phyloP scores from a whole-genome alignment of 2,888 invertebrate genomes.

The Candidula unifasciata region DNA sequence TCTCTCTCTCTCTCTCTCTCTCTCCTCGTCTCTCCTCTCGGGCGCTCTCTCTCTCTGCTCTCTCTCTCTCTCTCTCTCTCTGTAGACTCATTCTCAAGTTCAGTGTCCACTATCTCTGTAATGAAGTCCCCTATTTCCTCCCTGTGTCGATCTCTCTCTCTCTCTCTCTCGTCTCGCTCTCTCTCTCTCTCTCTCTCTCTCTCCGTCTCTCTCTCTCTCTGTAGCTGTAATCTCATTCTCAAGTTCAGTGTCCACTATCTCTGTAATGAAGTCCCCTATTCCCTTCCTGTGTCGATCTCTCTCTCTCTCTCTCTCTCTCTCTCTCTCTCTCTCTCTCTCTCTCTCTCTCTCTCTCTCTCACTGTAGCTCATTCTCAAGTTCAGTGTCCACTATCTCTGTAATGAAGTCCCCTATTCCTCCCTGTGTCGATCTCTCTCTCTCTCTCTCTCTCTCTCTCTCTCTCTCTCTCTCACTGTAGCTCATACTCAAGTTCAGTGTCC shows the following conservation, averaged over 20 bases:
- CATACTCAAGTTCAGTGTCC: too few species aligned
- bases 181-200: too few species aligned
- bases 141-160: conserved; percentile 7
- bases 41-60: conserved; percentile 42
- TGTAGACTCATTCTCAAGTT: too few species aligned
- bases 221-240: not conserved
- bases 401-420: too few species aligned
- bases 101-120: not conserved
- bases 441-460: too few species aligned
- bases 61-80: conserved; percentile 42
- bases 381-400: too few species aligned
- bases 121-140: not conserved
- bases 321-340: not conserved
- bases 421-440: too few species aligned
- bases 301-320: not conserved
- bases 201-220: conserved; percentile 32
- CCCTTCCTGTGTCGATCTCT: too few species aligned
- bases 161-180: not conserved
- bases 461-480: too few species aligned
- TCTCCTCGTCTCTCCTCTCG: not conserved
- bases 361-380: too few species aligned
- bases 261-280: not conserved
- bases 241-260: not conserved
- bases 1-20: not conserved
- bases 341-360: too few species aligned